These are phyloP conservation scores for Trachythela sp. DNA, from an alignment of 64 coral and sea anemone genomes.

Conservation along the genomic window DNA sequence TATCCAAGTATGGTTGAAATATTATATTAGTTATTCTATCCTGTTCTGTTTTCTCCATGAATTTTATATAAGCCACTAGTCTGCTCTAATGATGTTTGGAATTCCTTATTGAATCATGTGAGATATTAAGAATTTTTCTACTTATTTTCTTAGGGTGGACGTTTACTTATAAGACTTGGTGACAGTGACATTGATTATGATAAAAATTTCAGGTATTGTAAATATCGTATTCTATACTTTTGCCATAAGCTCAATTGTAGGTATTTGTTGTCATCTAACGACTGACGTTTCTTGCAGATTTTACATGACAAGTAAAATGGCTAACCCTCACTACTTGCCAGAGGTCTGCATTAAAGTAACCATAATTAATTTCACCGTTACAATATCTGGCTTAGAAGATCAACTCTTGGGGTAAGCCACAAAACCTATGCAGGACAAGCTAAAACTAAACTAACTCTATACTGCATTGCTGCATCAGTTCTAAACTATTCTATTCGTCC, in stretches of 20 bases:
- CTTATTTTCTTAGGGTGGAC: constrained; percentile 63
- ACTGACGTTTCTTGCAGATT: constrained; percentile 41
- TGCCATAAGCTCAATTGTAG: too few relatives aligned
- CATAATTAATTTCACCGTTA: constrained; percentile 98
- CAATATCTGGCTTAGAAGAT: constrained; percentile 95
- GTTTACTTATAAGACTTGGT: constrained; percentile 83
- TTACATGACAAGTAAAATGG: constrained; percentile 97
- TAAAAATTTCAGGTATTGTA: constrained; percentile 98
- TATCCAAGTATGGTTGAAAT: constrained; percentile 70
- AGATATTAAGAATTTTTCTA: background rate
- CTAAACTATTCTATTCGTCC: too few relatives aligned
- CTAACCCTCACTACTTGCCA: constrained; percentile 94
- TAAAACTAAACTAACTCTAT: too few relatives aligned
- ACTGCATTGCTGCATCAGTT: too few relatives aligned
- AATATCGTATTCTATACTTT: too few relatives aligned
- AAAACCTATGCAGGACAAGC: background rate
- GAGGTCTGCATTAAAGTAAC: constrained; percentile 98
- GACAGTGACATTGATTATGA: constrained; percentile 99
- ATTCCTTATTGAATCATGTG: too few relatives aligned
- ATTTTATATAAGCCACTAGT: background rate
- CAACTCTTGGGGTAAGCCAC: constrained; percentile 80
- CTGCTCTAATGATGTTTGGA: too few relatives aligned
- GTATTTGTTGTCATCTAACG: too few relatives aligned
- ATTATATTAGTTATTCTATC: too few relatives aligned
- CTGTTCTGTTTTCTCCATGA: too few relatives aligned